Evolutionary conservation across 30 jellyfish, hydroid and myxozoan species (phyloP).

Genomic region (Aurelia aurita complex sp. Pacific): DNA sequence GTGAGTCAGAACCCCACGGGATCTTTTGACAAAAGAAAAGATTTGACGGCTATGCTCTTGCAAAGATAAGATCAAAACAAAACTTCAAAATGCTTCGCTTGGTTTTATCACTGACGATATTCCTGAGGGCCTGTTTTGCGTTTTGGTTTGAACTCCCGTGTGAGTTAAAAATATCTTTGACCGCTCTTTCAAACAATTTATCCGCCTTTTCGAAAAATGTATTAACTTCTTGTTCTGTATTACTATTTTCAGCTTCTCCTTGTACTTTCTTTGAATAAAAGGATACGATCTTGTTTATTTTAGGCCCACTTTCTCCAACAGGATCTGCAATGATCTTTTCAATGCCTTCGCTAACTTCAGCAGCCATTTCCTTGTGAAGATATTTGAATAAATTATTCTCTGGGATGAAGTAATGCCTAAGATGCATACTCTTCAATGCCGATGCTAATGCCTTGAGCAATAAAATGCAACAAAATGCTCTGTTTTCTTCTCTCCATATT

Average conservation of each 20-base stretch:
- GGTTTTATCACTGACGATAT: not conserved
- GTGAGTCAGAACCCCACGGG: too few relatives aligned
- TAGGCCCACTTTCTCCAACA: constrained; percentile 20
- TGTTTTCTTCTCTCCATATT: constrained; percentile 30
- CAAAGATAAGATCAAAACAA: constrained; percentile 31
- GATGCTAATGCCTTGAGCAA: constrained; percentile 9
- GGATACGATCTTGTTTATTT: not conserved
- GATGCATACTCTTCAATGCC: not conserved
- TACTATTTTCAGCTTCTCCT: not conserved
- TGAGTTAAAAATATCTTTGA: not conserved
- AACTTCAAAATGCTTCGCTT: constrained; percentile 14
- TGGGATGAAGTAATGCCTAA: constrained; percentile 41
- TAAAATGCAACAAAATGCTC: constrained; percentile 32
- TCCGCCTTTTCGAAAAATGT: constrained; percentile 9
- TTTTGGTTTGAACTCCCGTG: not conserved
- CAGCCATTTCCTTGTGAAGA: constrained; percentile 12
- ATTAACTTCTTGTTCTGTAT: not conserved
- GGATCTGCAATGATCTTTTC: constrained; percentile 48
- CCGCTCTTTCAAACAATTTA: constrained; percentile 3
- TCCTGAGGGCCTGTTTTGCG: not conserved
- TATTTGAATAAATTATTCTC: constrained; percentile 40
- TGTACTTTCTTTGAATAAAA: constrained; percentile 17
- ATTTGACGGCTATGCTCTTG: too few relatives aligned
- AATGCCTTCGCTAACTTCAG: constrained; percentile 1
- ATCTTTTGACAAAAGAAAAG: too few relatives aligned